Percentiles rank a stretch among this genome's conserved stretches.
These are phyloP conservation scores for Bufotes viridis DNA, from an alignment of 2,797 vertebrate species.

Conservation along the genomic window DNA sequence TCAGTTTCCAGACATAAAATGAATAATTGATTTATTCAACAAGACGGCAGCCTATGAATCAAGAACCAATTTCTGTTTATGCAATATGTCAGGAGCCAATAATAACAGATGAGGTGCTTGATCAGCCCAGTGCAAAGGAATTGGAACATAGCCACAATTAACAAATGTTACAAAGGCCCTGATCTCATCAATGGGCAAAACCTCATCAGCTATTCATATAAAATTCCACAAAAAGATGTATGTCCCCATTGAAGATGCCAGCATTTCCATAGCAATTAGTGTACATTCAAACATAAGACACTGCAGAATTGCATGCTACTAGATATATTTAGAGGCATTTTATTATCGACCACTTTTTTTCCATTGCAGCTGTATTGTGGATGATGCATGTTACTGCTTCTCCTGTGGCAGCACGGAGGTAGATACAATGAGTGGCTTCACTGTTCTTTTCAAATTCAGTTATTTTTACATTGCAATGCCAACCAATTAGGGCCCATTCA, in stretches of 20 bases:
- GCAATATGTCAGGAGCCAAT: slow-evolving; percentile 59
- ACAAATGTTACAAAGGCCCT: slow-evolving; percentile 58
- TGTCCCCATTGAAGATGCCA: slow-evolving; percentile 44
- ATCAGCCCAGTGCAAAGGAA: slow-evolving; percentile 45
- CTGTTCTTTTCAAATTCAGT: background rate
- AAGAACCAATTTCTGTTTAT: slow-evolving; percentile 61
- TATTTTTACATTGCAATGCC: too few species aligned
- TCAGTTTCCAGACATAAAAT: slow-evolving; percentile 44
- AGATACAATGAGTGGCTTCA: background rate
- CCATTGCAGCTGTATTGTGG: background rate
- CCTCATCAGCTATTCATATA: slow-evolving; percentile 45
- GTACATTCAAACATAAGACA: background rate
- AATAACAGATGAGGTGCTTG: slow-evolving; percentile 61
- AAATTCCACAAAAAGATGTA: slow-evolving; percentile 14
- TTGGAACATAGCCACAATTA: slow-evolving; percentile 51
- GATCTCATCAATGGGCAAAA: slow-evolving; percentile 50
- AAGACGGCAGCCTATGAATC: slow-evolving; percentile 48
- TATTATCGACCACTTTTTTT: background rate
- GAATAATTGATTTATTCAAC: slow-evolving; percentile 58
- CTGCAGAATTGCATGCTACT: background rate
- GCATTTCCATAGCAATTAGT: slow-evolving; percentile 12
- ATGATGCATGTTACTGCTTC: background rate
- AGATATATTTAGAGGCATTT: background rate
- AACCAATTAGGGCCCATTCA: too few species aligned
- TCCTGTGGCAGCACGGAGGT: background rate